These are phyloP conservation scores for Apodemia hepburni DNA, from an alignment of 2,888 invertebrate species.

Conservation along the genomic window DNA sequence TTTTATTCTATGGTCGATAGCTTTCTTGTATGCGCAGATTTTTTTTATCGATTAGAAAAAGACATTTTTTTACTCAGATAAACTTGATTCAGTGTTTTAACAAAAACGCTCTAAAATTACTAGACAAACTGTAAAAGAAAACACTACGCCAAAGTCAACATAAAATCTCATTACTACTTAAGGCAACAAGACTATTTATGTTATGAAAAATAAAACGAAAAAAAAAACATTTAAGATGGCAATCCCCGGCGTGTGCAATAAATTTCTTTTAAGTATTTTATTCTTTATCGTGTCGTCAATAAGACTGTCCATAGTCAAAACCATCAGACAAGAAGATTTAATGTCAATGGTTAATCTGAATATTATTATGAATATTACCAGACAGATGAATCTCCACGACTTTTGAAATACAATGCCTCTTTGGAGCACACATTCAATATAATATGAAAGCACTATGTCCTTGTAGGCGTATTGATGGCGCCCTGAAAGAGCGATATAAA, in stretches of 20 bases:
- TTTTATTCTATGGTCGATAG: too few species aligned
- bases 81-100: too few species aligned
- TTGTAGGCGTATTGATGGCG: conserved; percentile 64
- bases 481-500: conserved; percentile 49
- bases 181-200: not conserved
- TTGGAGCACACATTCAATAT: conserved; percentile 50
- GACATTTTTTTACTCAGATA: too few species aligned
- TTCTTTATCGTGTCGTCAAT: conserved; percentile 61
- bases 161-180: too few species aligned
- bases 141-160: too few species aligned
- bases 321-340: conserved; percentile 64
- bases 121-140: too few species aligned
- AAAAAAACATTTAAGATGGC: conserved; percentile 36
- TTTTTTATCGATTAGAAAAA: too few species aligned
- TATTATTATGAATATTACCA: conserved; percentile 61
- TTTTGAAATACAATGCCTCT: conserved; percentile 67
- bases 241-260: conserved; percentile 48
- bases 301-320: conserved; percentile 52
- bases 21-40: too few species aligned
- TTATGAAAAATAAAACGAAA: conserved; percentile 36
- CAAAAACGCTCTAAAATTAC: too few species aligned
- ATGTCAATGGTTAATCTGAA: conserved; percentile 60
- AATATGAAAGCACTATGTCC: conserved; percentile 53
- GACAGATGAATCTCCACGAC: conserved; percentile 74
- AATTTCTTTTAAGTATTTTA: conserved; percentile 58